phyloP scores from a whole-genome alignment of 2,888 invertebrate species.

The Augochlorella aurata region DNA sequence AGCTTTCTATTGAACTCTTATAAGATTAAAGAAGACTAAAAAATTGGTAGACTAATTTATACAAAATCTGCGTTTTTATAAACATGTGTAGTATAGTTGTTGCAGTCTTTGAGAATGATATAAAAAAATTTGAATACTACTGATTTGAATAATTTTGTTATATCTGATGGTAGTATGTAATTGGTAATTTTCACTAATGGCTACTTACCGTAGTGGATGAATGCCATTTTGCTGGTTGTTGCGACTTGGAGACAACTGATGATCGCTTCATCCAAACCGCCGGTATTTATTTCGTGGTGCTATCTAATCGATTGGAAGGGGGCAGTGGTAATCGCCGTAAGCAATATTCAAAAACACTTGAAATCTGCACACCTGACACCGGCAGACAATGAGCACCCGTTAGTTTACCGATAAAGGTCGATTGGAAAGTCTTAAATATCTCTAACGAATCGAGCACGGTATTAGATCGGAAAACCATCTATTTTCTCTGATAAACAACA shows the following conservation, averaged over 20 bases:
- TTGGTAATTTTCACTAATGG: neutral
- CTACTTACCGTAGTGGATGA: constrained; percentile 45
- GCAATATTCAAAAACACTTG: constrained; percentile 51
- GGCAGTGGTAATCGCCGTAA: constrained; percentile 35
- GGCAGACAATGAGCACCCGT: neutral
- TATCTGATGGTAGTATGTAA: neutral
- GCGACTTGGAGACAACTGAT: constrained; percentile 22
- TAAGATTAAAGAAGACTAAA: neutral
- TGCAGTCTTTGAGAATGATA: neutral
- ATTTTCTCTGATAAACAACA: neutral
- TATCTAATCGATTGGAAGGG: constrained; percentile 60
- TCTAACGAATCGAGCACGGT: neutral
- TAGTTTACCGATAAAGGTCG: constrained; percentile 19
- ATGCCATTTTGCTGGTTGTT: constrained; percentile 44
- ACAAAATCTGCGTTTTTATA: too few species aligned
- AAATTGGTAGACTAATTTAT: neutral
- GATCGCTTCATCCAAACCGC: neutral
- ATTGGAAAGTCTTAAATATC: neutral
- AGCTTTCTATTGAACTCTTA: too few species aligned
- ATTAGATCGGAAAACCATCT: neutral
- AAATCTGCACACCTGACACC: constrained; percentile 53
- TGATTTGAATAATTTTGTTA: too few species aligned
- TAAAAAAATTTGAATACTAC: too few species aligned
- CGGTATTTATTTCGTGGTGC: constrained; percentile 55
- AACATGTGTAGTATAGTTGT: neutral